phyloP scores from a whole-genome alignment of 2,113 vertebrate species.

The Rhegmatorhina hoffmannsi region DNA sequence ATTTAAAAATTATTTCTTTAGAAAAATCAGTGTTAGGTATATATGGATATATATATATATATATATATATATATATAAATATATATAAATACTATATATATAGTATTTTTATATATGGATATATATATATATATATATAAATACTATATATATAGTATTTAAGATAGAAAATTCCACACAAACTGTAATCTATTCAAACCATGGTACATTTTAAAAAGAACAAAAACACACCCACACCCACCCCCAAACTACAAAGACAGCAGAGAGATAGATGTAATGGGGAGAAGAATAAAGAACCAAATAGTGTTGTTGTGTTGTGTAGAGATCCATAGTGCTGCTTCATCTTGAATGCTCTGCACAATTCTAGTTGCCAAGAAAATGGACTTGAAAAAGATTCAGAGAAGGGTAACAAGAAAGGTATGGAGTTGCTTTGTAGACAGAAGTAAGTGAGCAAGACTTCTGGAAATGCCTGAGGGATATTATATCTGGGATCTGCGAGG shows the following conservation, averaged over 20 bases:
- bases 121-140: too few relatives aligned
- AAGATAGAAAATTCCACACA: neutral
- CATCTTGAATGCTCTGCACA: neutral
- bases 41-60: too few relatives aligned
- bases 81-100: too few relatives aligned
- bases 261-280: neutral
- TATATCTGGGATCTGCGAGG: neutral
- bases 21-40: neutral
- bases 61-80: neutral
- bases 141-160: too few relatives aligned
- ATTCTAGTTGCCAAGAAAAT: neutral
- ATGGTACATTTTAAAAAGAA: neutral
- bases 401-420: neutral
- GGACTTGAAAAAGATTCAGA: neutral
- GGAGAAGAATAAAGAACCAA: neutral
- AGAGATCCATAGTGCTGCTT: neutral
- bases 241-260: neutral
- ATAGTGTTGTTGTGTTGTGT: neutral
- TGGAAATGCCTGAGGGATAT: neutral
- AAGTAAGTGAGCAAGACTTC: neutral
- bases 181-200: neutral
- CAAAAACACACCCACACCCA: neutral
- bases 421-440: neutral
- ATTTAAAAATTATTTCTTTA: neutral
- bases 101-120: rapidly evolving